A percentile compares a stretch with the other conserved stretches of the same genome.
Conservation (phyloP, 2,797 vertebrate species). For the Adelosebastes latens region DNA sequence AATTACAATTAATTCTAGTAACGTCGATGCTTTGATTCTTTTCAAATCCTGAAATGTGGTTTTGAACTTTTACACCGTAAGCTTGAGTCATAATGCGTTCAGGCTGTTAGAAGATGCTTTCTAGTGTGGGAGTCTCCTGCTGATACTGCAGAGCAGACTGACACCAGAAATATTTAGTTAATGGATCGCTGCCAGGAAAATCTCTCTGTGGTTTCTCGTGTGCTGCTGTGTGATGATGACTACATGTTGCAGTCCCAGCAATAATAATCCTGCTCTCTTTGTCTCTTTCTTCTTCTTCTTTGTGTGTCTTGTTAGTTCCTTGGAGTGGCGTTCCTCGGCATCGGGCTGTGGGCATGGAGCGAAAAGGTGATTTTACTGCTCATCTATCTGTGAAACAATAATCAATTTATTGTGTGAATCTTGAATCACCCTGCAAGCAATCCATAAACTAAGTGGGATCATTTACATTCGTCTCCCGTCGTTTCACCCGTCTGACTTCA, state of each 20-base stretch:
- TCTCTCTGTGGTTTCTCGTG: constrained; percentile 44
- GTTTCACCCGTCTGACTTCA: constrained; percentile 8
- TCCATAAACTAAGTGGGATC: not conserved
- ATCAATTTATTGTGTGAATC: not conserved
- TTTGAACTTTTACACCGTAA: constrained; percentile 6
- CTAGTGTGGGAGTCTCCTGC: constrained; percentile 45
- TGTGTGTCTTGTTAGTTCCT: constrained; percentile 87
- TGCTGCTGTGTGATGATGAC: constrained; percentile 31
- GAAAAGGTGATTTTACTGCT: constrained; percentile 89
- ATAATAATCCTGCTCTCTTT: constrained; percentile 17
- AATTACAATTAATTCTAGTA: not conserved
- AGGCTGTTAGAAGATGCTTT: constrained; percentile 43
- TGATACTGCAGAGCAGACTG: constrained; percentile 48
- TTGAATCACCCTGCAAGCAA: not conserved
- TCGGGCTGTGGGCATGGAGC: constrained; percentile 98
- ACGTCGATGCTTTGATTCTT: not conserved
- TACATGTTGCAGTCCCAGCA: constrained; percentile 41
- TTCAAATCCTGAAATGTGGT: not conserved
- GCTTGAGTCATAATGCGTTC: constrained; percentile 9
- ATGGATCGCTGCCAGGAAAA: constrained; percentile 65
- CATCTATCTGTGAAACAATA: not conserved
- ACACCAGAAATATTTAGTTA: constrained; percentile 49
- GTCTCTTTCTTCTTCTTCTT: constrained; percentile 4
- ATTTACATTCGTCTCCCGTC: constrained; percentile 5
- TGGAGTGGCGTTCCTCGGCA: constrained; percentile 95